Base-by-base conservation (phyloP, 2,888 invertebrate species). In the Pseudanteris insignis region DNA sequence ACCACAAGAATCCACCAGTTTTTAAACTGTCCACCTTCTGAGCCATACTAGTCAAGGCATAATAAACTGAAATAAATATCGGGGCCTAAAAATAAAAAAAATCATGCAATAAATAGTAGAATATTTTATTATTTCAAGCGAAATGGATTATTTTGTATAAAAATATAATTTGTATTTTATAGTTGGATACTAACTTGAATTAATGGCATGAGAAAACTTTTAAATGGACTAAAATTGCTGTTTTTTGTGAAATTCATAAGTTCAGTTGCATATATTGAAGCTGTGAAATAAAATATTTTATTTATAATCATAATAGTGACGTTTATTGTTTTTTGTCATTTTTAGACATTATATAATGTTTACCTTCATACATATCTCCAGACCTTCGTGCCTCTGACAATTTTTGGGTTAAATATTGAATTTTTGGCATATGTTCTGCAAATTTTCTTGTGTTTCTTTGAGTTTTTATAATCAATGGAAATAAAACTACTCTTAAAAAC, bases 1-100 rank as follows among this genome's bases (percentile, higher is more conserved):
- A 96, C 98, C 98, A 99, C 70, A 85, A 88, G 1, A 94, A 67
- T 0, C 99, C 99, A 18, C 98, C 98, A 0, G 86, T 83, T 63
- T 86, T 85, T 85, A 98, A 85, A 75, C 95, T 95, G 29, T 93
- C 94, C 24, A 99, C 91, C 18, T 89, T 85, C 72, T 89, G 90
- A 1, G 94, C 88, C 96, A 99, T 96, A 64, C 86, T 83, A 68
- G 93, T 85, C 34, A 99, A 81, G 0, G 90, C 94, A 81, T 92
- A 85, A 76, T 96, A 98, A 77, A 95, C 91, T 0, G 96, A 95
- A 63, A 97, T 81, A 77, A 98, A 98, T 9, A 98, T 81, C 0
- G 96, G 96, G 44, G 86, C 84, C 88, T 89, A 71, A 38, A 77
- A 61, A 65, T 14, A 13, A n/a, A n/a, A n/a, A n/a, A n/a, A n/a